Base-by-base conservation (phyloP, 2,888 invertebrate genomes). In the Torymus tubicola region DNA sequence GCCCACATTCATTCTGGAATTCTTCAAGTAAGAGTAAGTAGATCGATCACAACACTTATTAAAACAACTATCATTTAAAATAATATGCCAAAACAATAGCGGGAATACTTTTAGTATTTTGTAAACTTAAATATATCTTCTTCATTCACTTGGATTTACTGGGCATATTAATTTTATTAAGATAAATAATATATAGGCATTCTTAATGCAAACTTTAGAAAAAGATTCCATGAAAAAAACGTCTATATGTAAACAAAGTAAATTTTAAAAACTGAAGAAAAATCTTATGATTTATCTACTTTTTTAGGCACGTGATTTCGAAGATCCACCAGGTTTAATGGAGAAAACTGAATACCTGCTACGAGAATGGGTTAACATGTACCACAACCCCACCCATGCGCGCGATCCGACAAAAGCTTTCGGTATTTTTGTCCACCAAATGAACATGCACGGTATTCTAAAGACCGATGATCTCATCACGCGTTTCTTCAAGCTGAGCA, bases 391-490 rank as follows among this genome's bases (percentile, higher is more conserved):
- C 4, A 93, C 94, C 16, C 94, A 95, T 2, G 95, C 96, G 71
- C 94, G 96, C 61, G 97, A 97, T 88, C 94, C 96, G 0, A 95
- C 95, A 0, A 98, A 98, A 91, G 97, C 98, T 60, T 98, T 99
- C 91, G 95, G 96, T 83, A 92, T 96, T 84, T 99, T 99, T 91
- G 98, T 99, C 3, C 97, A 97, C 88, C 96, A 98, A 91, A 98
- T 99, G 98, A 98, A 98, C 90, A 94, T 96, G 87, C 96, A 97
- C 86, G 98, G 99, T 4, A 98, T 99, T 81, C 92, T 99, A 73
- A 99, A 99, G 91, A 98, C 98, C 0, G 99, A 99, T 89, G 99
- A 99, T 88, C 93, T 98, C 87, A 98, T 99, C 83, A 98, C 98
- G 0, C 92, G 99, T 79, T 99, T 99, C 92, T 99, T 99, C 93